These are phyloP conservation scores for Melanotaenia trifasciata DNA, from an alignment of 2,797 vertebrate species.

Conservation along the genomic window DNA sequence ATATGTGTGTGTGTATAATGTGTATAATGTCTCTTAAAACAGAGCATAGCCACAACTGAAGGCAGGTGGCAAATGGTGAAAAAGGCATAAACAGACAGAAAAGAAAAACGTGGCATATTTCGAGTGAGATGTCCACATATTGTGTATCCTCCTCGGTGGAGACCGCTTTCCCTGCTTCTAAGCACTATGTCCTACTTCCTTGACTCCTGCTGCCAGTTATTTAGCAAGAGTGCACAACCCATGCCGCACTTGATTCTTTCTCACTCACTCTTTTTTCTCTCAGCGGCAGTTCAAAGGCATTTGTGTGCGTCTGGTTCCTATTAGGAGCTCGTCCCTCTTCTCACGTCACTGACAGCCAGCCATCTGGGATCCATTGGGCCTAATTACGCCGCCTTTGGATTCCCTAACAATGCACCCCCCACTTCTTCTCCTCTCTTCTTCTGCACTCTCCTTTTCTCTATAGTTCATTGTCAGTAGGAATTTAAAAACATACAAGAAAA, in stretches of 20 bases:
- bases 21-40: no score
- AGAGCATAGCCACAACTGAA: not conserved
- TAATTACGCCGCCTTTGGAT: slow-evolving; percentile 85
- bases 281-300: slow-evolving; percentile 82
- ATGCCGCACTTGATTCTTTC: slow-evolving; percentile 76
- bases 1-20: not conserved
- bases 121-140: slow-evolving; percentile 39
- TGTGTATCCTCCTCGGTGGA: slow-evolving; percentile 45
- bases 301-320: slow-evolving; percentile 82
- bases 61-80: slow-evolving; percentile 39
- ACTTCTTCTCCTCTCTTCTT: slow-evolving; percentile 62
- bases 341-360: slow-evolving; percentile 86
- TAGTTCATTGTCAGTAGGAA: slow-evolving; percentile 65
- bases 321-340: slow-evolving; percentile 85
- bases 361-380: slow-evolving; percentile 86
- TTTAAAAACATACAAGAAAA: slow-evolving; percentile 56
- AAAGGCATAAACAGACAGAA: slow-evolving; percentile 44
- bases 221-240: slow-evolving; percentile 71
- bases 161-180: slow-evolving; percentile 63
- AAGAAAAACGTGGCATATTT: slow-evolving; percentile 39
- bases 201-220: slow-evolving; percentile 76
- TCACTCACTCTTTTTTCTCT: slow-evolving; percentile 52
- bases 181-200: slow-evolving; percentile 68
- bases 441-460: slow-evolving; percentile 51
- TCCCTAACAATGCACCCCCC: slow-evolving; percentile 83